Evolutionary conservation across 2,113 vertebrate species (phyloP).

Genomic region (Bolborhynchus lineola): DNA sequence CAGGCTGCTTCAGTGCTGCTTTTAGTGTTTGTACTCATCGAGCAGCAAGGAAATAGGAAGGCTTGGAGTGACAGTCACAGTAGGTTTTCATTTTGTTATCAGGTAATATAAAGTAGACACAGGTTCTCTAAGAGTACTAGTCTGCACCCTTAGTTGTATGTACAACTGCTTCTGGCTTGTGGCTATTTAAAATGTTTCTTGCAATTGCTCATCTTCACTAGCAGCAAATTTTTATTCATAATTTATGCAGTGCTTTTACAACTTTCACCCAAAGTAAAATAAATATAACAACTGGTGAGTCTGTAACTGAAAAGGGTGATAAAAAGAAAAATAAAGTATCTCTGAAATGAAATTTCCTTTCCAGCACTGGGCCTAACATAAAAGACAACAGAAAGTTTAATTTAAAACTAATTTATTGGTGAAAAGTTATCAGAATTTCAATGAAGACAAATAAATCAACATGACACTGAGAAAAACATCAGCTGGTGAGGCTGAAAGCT

Average conservation of each 20-base stretch:
- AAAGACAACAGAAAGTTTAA: slow-evolving; percentile 39
- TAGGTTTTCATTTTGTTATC: background rate
- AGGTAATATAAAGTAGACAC: background rate
- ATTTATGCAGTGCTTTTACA: slow-evolving; percentile 6
- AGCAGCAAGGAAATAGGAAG: background rate
- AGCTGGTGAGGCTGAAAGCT: slow-evolving; percentile 29
- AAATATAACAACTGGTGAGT: slow-evolving; percentile 3
- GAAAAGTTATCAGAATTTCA: slow-evolving; percentile 45
- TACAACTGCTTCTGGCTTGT: background rate
- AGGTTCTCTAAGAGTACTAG: background rate
- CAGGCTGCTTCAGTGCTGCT: background rate
- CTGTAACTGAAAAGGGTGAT: background rate
- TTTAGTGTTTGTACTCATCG: background rate
- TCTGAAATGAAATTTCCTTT: slow-evolving; percentile 54
- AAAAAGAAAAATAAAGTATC: slow-evolving; percentile 48
- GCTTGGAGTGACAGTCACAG: background rate
- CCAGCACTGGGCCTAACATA: background rate
- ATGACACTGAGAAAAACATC: slow-evolving; percentile 26
- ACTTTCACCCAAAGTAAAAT: slow-evolving; percentile 19
- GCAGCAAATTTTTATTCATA: background rate
- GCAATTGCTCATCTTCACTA: background rate
- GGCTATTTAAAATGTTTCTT: background rate
- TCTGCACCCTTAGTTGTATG: background rate
- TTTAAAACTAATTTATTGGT: slow-evolving; percentile 55
- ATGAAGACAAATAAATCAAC: slow-evolving; percentile 29